Evolutionary conservation across 1,140 invertebrate genomes (phyloP).

Genomic region (Drosophila orosa): DNA sequence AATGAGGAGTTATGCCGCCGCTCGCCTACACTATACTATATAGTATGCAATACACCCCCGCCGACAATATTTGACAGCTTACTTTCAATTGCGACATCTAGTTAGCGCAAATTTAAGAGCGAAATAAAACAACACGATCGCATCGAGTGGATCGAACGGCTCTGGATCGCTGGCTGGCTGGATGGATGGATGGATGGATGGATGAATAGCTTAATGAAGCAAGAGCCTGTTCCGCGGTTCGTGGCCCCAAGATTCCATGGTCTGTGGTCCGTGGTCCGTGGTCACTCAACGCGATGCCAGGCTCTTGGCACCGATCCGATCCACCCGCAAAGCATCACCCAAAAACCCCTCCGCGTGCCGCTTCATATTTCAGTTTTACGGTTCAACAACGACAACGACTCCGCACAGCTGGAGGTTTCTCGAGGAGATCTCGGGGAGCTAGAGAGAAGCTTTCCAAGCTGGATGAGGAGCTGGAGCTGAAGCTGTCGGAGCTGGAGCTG

Average conservation of each 20-base stretch:
- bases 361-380: constrained; percentile 79
- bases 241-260: constrained; percentile 27
- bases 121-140: constrained; percentile 80
- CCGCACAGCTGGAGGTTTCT: constrained; percentile 29
- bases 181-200: constrained; percentile 63
- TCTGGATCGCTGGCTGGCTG: constrained; percentile 50
- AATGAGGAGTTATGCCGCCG: constrained; percentile 36
- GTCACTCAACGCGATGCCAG: constrained; percentile 63
- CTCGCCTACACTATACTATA: constrained; percentile 16
- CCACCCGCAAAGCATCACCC: constrained; percentile 69
- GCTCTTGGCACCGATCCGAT: constrained; percentile 40
- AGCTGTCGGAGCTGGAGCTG: constrained; percentile 2
- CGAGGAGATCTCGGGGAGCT: constrained; percentile 20
- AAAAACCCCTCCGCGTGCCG: constrained; percentile 27
- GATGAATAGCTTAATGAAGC: constrained; percentile 77
- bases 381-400: constrained; percentile 71
- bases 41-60: constrained; percentile 16
- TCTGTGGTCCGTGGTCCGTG: constrained; percentile 46
- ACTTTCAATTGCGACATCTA: constrained; percentile 82
- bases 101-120: constrained; percentile 79
- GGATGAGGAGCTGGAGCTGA: constrained; percentile 9
- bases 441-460: constrained; percentile 7
- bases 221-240: constrained; percentile 36
- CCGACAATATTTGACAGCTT: constrained; percentile 72
- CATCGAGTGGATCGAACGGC: constrained; percentile 36